Evolutionary conservation across 2,888 invertebrate genomes (phyloP).

Genomic region (Eilema depressum): DNA sequence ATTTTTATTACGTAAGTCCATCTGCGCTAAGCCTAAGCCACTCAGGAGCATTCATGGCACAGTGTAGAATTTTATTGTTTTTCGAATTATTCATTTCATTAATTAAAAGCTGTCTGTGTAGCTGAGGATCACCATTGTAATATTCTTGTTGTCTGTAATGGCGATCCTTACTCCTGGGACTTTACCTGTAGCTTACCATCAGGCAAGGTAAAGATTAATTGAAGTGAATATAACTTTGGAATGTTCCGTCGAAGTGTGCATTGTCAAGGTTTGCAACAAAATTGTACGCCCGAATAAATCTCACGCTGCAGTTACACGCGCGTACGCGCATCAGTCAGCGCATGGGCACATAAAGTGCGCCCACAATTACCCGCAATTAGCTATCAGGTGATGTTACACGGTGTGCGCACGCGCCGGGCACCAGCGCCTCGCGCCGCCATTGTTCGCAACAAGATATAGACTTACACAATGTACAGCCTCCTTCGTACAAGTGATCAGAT

Average conservation of each 20-base stretch:
- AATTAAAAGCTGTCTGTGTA: too few species aligned
- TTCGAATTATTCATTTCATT: background rate
- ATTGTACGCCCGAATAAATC: background rate
- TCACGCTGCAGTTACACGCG: background rate
- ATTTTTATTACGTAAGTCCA: background rate
- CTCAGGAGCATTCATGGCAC: background rate
- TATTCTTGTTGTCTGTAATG: too few species aligned
- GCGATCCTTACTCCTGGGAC: too few species aligned
- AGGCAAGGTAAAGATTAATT: too few species aligned
- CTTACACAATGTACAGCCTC: conserved; percentile 2
- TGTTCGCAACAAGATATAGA: conserved; percentile 8
- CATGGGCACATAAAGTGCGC: conserved; percentile 22
- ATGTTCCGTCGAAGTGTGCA: background rate
- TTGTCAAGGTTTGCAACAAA: background rate
- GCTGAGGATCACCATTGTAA: too few species aligned
- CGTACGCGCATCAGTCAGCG: conserved; percentile 2
- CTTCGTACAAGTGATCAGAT: background rate
- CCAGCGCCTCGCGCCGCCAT: conserved; percentile 13
- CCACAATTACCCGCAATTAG: conserved; percentile 44
- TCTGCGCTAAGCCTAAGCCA: background rate
- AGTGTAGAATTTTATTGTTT: background rate
- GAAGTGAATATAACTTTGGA: background rate
- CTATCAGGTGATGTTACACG: conserved; percentile 24
- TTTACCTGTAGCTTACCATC: too few species aligned
- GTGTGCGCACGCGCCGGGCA: conserved; percentile 34